Evolutionary conservation across 2,797 vertebrate species (phyloP), one percentile per base, ranked within the genome.

Genomic region (Tokudaia tokunoshimensis): DNA sequence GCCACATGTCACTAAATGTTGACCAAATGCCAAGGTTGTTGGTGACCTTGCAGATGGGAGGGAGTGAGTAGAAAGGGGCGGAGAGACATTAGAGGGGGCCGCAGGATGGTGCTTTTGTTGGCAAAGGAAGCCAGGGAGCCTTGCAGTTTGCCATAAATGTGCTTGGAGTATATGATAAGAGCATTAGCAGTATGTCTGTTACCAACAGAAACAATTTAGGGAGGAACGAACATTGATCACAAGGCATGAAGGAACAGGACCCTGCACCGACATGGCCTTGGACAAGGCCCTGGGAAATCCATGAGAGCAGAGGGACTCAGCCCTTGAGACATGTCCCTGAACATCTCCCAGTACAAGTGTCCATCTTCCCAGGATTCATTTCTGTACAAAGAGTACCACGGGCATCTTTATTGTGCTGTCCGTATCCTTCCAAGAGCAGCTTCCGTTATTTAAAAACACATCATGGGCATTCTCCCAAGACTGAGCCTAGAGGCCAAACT

Each of bases 381-480:
- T 88, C 57, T 41, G 24, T 13, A 37, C 41, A 72, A 44, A 84
- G 3, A 47, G 50, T 3, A 65, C 70, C 12, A 24, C 74, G 22
- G 37, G 61, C 63, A 37, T 92, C 65, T 74, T 94, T 57, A 83
- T 74, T 59, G 24, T 29, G 52, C 41, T 57, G 5, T 26, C 94
- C 9, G 0, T 29, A 22, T 72, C 88, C 92, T 81, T 76, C 59
- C 91, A 74, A 90, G 59, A 34, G n/a, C 52, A 55, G 13, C 67
- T 94, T 80, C 26, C 50, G 86, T 93, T 95, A 94, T 92, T 96
- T 93, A 91, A 83, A 95, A 94, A n/a, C 72, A 24, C 84, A 80
- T 52, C 91, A 41, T 55, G 26, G 70, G 34, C 52, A 14, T 50
- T 80, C 26, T 90, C 95, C 83, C 79, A 94, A 95, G 72, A 84